Percentiles rank a stretch among this genome's conserved stretches.
These are phyloP conservation scores for Peromyscus polionotus DNA, from an alignment of 2,113 vertebrate species.

Conservation along the genomic window DNA sequence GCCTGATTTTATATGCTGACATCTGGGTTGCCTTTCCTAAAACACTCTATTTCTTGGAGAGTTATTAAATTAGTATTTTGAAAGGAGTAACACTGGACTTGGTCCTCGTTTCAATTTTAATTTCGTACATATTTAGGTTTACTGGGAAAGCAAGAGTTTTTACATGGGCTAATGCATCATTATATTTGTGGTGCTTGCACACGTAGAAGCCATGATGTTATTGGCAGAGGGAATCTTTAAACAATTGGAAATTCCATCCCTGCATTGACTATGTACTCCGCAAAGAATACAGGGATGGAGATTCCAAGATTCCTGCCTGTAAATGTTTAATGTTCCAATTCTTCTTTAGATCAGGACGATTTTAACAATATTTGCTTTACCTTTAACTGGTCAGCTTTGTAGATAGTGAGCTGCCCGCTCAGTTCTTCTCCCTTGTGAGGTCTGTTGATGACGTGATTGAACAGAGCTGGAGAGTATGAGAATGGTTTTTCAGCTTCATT, in stretches of 20 bases:
- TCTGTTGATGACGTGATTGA: constrained; percentile 42
- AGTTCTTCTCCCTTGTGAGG: background rate
- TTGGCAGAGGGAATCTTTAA: constrained; percentile 71
- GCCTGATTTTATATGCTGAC: constrained; percentile 89
- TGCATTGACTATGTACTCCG: constrained; percentile 51
- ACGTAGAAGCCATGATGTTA: constrained; percentile 30
- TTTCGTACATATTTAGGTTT: constrained; percentile 83
- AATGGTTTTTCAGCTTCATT: constrained; percentile 4
- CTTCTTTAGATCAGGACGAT: constrained; percentile 71
- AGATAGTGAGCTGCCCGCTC: background rate
- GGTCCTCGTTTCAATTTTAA: constrained; percentile 84
- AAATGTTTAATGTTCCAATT: constrained; percentile 66
- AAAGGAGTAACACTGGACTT: constrained; percentile 84
- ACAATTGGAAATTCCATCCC: constrained; percentile 73
- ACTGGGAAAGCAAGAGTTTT: constrained; percentile 82
- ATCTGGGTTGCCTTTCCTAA: constrained; percentile 89
- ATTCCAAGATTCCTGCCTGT: constrained; percentile 72
- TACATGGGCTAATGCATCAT: constrained; percentile 68
- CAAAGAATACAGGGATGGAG: background rate
- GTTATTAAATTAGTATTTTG: constrained; percentile 89
- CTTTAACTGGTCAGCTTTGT: constrained; percentile 65
- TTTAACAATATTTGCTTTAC: constrained; percentile 66
- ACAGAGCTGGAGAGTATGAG: background rate
- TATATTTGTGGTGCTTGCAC: constrained; percentile 64
- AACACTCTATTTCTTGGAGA: constrained; percentile 83